Percentiles rank a stretch among this genome's conserved stretches.
phyloP scores from a whole-genome alignment of 2,888 invertebrate species.

The Pecten maximus region DNA sequence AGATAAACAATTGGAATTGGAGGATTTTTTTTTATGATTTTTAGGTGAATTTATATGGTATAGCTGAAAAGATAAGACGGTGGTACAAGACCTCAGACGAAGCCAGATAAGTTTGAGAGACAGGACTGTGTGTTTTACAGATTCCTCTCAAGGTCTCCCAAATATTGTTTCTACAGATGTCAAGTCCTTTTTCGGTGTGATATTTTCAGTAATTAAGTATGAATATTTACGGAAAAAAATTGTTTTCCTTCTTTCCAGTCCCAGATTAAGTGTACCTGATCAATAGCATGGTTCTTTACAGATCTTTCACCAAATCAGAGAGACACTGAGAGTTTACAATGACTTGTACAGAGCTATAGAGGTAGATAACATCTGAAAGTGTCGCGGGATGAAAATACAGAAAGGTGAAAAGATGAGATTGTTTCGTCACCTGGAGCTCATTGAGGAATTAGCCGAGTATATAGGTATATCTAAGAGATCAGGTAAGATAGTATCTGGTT shows the following conservation, averaged over 20 bases:
- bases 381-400: background rate
- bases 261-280: background rate
- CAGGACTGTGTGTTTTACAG: background rate
- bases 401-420: constrained; percentile 25
- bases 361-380: background rate
- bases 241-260: background rate
- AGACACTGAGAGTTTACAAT: background rate
- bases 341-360: background rate
- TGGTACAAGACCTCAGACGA: background rate
- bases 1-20: background rate
- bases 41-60: background rate
- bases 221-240: background rate
- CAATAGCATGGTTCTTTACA: background rate
- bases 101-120: background rate
- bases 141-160: background rate
- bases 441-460: background rate
- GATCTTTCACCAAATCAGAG: background rate
- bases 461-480: background rate
- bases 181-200: background rate
- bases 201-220: background rate
- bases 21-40: background rate
- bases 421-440: constrained; percentile 30
- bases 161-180: background rate
- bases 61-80: background rate
- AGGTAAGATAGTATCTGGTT: background rate